Percentiles rank a stretch among this genome's conserved stretches.
Conservation (phyloP, 2,113 vertebrate genomes). For the Lasiurus cinereus region DNA sequence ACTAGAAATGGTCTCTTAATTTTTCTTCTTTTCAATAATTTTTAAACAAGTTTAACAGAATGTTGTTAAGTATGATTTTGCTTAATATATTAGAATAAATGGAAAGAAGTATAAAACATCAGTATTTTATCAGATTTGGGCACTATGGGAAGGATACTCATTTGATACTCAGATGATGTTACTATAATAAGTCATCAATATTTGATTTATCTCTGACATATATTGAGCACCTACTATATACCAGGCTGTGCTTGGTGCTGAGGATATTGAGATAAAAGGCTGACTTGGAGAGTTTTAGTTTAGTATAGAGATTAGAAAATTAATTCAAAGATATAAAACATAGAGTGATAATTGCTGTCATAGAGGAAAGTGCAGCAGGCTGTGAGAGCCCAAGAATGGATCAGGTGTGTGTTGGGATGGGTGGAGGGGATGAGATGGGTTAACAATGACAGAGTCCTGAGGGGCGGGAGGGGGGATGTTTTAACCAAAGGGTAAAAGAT, state of each 20-base stretch:
- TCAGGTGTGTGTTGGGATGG: not conserved
- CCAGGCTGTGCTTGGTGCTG: not conserved
- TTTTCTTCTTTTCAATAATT: constrained; percentile 32
- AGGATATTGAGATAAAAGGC: not conserved
- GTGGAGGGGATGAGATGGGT: not conserved
- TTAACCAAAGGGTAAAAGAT: not conserved
- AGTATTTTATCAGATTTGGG: not conserved
- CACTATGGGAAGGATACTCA: not conserved
- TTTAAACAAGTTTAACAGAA: not conserved
- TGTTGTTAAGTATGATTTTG: not conserved
- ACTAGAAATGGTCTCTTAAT: not conserved
- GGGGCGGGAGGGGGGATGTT: not conserved
- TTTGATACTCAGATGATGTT: not conserved
- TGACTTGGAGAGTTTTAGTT: not conserved
- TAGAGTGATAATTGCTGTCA: not conserved
- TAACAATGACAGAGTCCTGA: not conserved
- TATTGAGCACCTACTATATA: not conserved
- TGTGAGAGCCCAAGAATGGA: not conserved
- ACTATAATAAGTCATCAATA: not conserved
- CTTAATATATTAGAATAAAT: constrained; percentile 25
- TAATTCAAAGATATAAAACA: not conserved
- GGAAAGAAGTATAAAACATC: not conserved
- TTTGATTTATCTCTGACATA: not conserved
- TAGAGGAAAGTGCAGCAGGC: not conserved
- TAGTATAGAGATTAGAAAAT: not conserved